Evolutionary conservation across 2,888 invertebrate genomes (phyloP).

Genomic region (Merodon equestris): DNA sequence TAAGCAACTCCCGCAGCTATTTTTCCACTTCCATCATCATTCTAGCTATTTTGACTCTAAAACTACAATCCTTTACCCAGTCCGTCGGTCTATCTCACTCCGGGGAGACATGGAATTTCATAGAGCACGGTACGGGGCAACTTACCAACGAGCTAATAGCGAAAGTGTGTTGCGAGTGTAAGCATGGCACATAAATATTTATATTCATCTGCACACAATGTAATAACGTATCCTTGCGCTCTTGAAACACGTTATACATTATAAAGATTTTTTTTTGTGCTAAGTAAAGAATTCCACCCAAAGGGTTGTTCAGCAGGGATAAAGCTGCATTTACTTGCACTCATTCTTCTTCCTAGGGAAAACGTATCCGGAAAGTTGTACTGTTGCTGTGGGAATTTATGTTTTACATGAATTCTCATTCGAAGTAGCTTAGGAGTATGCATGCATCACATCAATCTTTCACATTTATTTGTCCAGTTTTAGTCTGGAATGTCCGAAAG

Average conservation of each 20-base stretch:
- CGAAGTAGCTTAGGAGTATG: slow-evolving; percentile 7
- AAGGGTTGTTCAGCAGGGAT: slow-evolving; percentile 12
- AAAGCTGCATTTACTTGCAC: slow-evolving; percentile 1
- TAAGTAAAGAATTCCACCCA: slow-evolving; percentile 24
- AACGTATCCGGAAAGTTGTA: not conserved
- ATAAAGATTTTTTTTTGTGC: slow-evolving; percentile 11
- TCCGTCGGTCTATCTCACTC: not conserved
- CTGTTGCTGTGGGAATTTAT: slow-evolving; percentile 42
- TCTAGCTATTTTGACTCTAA: slow-evolving; percentile 1
- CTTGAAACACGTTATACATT: not conserved
- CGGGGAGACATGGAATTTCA: slow-evolving; percentile 21
- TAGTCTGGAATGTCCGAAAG: no score
- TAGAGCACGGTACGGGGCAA: slow-evolving; percentile 1
- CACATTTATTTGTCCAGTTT: no score
- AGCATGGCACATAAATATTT: slow-evolving; percentile 34
- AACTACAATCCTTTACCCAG: slow-evolving; percentile 4
- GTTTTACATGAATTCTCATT: slow-evolving; percentile 23
- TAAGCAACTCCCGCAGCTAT: not conserved
- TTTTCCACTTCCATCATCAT: slow-evolving; percentile 14
- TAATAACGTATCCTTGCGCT: slow-evolving; percentile 23
- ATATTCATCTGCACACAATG: slow-evolving; percentile 9
- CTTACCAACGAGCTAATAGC: slow-evolving; percentile 34
- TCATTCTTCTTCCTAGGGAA: not conserved
- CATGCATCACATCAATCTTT: no score
- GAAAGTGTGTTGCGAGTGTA: slow-evolving; percentile 35